Conservation (phyloP, 2,797 vertebrate genomes). For the Cercopithecus neglectus region DNA sequence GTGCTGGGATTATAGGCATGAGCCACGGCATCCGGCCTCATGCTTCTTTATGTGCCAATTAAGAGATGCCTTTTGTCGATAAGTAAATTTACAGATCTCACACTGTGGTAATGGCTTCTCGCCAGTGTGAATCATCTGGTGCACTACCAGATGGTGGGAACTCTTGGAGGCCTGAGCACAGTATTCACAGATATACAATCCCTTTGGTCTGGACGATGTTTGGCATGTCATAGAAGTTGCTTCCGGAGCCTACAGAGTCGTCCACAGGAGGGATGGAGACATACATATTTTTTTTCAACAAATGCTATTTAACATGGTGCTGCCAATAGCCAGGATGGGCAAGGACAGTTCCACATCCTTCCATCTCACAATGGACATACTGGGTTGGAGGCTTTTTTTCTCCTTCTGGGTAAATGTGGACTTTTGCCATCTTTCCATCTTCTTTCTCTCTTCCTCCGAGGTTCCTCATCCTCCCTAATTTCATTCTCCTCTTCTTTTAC, state of each 20-base stretch:
- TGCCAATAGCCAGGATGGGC: slow-evolving; percentile 98
- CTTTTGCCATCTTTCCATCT: slow-evolving; percentile 98
- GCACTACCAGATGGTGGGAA: slow-evolving; percentile 97
- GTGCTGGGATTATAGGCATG: too few relatives aligned
- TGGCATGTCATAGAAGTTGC: slow-evolving; percentile 96
- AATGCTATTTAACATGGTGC: slow-evolving; percentile 99
- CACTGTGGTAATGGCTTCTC: slow-evolving; percentile 96
- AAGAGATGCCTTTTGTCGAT: slow-evolving; percentile 96
- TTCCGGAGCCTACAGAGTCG: slow-evolving; percentile 97
- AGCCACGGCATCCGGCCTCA: slow-evolving; percentile 68
- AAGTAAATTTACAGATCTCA: slow-evolving; percentile 98
- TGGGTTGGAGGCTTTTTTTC: slow-evolving; percentile 99
- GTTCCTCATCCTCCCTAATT: slow-evolving; percentile 90
- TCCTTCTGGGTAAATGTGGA: slow-evolving; percentile 95
- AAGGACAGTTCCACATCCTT: slow-evolving; percentile 96
- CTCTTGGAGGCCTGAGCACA: slow-evolving; percentile 95
- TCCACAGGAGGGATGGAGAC: slow-evolving; percentile 96
- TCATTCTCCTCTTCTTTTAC: slow-evolving; percentile 92
- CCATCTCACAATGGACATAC: slow-evolving; percentile 98
- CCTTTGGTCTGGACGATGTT: slow-evolving; percentile 91
- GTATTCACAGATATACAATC: too few relatives aligned
- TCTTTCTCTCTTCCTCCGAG: slow-evolving; percentile 95
- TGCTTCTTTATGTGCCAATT: slow-evolving; percentile 99
- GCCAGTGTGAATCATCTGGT: slow-evolving; percentile 98
- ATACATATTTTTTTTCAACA: slow-evolving; percentile 99